Evolutionary conservation across 2,888 invertebrate species (phyloP), one percentile per base, ranked within the genome.

Genomic region (Amiota mariae): DNA sequence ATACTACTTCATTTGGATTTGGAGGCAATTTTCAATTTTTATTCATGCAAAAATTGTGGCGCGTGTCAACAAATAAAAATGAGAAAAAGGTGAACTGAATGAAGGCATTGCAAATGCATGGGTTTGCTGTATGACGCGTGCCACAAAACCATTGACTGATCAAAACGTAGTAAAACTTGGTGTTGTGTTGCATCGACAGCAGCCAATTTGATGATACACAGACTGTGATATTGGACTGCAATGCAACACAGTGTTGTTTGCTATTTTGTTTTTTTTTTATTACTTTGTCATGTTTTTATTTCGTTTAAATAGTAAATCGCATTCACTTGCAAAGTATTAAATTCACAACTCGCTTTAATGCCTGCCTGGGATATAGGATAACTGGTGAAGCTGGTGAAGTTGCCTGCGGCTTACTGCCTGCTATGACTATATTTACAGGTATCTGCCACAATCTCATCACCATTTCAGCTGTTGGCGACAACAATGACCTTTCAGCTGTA

Each of bases 41-140:
- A 85, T 82, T 85, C 85, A 82, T 84, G 78, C 82, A 79, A 82
- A 84, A 85, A 80, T 85, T 77, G 78, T 68, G 3, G 57, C 70
- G 80, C 71, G 73, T 70, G 79, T 76, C 66, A 75, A 61, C 56
- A 72, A 47, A 15, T 48, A 70, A 75, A 72, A 59, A n/a, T n/a
- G 10, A 24, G 12, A 46, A 46, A 74, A 80, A 77, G 72, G 72
- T 73, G 20, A 57, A 15, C 13, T 9, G 1, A n/a, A n/a, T 15
- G 54, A 61, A 61, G 36, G n/a, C 24, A 24, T 15, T 15, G 18
- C 20, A 20, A 20, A 20, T 59, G 20, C 20, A 59, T 36, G 36
- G 36, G 36, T 6, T 59, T 59, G 8, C 20, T 18, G 11, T 20
- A 18, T 59, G 59, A 59, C 59, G 59, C 59, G 59, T 59, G 59